A percentile compares a stretch with the other conserved stretches of the same genome.
Conservation (phyloP, 2,888 invertebrate genomes). For the Myopa tessellatipennis region DNA sequence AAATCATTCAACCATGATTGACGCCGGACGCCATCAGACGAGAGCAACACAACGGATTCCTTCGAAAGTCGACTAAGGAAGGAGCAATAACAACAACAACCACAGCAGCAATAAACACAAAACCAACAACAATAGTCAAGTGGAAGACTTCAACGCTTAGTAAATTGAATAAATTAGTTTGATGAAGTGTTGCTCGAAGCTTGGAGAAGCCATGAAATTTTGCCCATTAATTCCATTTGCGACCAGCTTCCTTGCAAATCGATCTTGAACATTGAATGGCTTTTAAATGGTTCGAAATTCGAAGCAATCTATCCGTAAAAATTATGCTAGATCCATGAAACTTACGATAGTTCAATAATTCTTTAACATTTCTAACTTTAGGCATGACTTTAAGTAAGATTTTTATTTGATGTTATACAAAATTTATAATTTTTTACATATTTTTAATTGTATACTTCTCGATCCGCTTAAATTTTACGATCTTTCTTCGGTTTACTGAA, state of each 20-base stretch:
- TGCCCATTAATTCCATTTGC: not conserved
- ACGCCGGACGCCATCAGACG: slow-evolving; percentile 10
- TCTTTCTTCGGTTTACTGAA: too few species aligned
- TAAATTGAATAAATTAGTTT: slow-evolving; percentile 42
- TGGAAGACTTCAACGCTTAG: slow-evolving; percentile 3
- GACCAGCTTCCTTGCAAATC: not conserved
- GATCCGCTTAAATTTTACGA: too few species aligned
- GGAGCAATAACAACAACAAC: not conserved
- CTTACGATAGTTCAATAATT: too few species aligned
- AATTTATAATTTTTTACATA: too few species aligned
- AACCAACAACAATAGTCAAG: not conserved
- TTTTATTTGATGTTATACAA: too few species aligned
- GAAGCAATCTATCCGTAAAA: too few species aligned
- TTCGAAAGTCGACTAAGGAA: not conserved
- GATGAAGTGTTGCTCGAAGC: slow-evolving; percentile 26
- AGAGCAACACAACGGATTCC: not conserved
- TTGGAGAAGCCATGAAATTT: not conserved
- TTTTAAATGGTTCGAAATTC: too few species aligned
- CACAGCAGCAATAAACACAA: not conserved
- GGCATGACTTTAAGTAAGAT: too few species aligned
- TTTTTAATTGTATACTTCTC: too few species aligned
- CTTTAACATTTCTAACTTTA: too few species aligned
- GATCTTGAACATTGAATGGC: too few species aligned
- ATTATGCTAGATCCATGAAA: too few species aligned
- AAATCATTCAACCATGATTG: slow-evolving; percentile 48